Conservation (phyloP, 2,888 invertebrate genomes). For the Orchesella flavescens region DNA sequence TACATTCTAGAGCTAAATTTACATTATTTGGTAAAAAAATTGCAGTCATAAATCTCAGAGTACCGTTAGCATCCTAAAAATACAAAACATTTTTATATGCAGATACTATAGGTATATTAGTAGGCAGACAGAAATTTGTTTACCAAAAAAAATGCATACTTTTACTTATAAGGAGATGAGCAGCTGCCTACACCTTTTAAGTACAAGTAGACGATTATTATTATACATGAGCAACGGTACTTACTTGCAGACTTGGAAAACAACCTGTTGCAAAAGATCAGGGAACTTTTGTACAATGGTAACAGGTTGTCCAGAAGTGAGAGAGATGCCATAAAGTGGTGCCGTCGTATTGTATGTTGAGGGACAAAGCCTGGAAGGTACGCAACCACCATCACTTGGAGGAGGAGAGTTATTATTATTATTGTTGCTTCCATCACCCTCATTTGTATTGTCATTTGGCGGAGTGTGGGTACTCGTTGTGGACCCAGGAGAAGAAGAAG, state of each 20-base stretch:
- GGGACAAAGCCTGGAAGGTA: slow-evolving; percentile 86
- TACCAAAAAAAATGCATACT: slow-evolving; percentile 6
- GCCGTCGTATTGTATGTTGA: slow-evolving; percentile 94
- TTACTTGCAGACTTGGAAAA: slow-evolving; percentile 94
- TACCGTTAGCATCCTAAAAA: slow-evolving; percentile 29
- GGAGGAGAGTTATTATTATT: not conserved
- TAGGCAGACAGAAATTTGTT: not conserved
- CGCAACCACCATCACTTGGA: slow-evolving; percentile 74
- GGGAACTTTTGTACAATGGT: slow-evolving; percentile 87
- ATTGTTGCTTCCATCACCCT: slow-evolving; percentile 7
- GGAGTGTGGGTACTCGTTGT: not conserved
- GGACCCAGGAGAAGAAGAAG: not conserved
- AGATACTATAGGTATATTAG: not conserved
- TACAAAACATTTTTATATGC: not conserved
- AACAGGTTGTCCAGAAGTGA: slow-evolving; percentile 86
- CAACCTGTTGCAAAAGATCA: slow-evolving; percentile 91
- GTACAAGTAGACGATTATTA: not conserved
- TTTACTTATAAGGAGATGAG: not conserved
- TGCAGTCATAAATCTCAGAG: slow-evolving; percentile 21
- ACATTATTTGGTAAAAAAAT: slow-evolving; percentile 10
- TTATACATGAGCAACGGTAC: slow-evolving; percentile 74
- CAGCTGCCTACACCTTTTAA: not conserved
- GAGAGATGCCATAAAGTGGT: slow-evolving; percentile 94
- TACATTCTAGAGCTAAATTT: slow-evolving; percentile 26
- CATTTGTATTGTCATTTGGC: not conserved